Evolutionary conservation across 2,888 invertebrate species (phyloP), one percentile per base, ranked within the genome.

Genomic region (Psococerastis gibbosa): DNA sequence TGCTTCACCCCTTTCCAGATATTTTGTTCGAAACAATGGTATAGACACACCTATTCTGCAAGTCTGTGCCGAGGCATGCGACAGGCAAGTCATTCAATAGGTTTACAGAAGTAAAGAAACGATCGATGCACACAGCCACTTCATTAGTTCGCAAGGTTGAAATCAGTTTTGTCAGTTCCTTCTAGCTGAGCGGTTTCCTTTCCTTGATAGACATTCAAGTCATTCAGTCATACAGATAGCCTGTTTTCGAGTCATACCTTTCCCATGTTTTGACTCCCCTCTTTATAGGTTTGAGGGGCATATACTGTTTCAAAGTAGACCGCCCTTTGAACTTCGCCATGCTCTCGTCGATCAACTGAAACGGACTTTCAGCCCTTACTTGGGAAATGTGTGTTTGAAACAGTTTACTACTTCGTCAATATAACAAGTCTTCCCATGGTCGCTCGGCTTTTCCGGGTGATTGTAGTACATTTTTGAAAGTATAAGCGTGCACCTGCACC

Each of bases 221-320:
- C 50, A 33, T 53, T 49, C 31, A 4, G 22, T 50, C 50, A 33
- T 53, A 50, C 31, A 50, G 46, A 15, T 50, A 49, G 5, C 54
- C 45, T n/a, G 49, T 50, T 17, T 44, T 43, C 18, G 42, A 23
- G 33, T 48, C 49, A 42, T 48, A 49, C 18, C 48, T 15, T 23
- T 43, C 32, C 49, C 51, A 50, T 8, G 46, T 43, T 46, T 51
- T 48, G 38, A 50, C 45, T 15, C 51, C 50, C 31, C 49, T 32
- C 47, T 50, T 51, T 32, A 46, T 49, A 6, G 47, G 49, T 41
- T 51, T 51, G 17, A 49, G 42, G 20, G 49, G 47, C 35, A 47
- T 38, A 33, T 45, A 49, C 41, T 50, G 47, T 35, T 49, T 49
- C 18, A 49, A 35, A n/a, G 46, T 3, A 5, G 35, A 34, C 2